Base-by-base conservation (phyloP, 2,888 invertebrate genomes). In the Pecten maximus region DNA sequence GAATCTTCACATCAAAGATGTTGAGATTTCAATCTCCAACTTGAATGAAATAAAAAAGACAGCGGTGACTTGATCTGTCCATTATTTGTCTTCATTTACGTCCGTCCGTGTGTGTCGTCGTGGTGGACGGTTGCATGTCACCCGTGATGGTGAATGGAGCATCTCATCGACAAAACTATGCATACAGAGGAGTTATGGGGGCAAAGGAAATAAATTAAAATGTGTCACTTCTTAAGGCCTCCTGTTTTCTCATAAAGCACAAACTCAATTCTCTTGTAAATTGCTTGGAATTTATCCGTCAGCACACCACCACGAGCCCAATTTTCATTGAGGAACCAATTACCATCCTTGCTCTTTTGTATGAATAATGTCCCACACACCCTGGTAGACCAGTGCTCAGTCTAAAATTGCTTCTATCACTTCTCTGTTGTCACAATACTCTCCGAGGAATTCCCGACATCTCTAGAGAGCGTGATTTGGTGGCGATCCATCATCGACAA, bases 161-260 rank as follows among this genome's bases (percentile, higher is more conserved):
- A 74, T 74, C 35, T 28, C 28, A 35, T 74, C 74, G 23, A 74
- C 74, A 74, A 74, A 74, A 74, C 74, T 74, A 74, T 74, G 74
- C 74, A 74, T 74, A 74, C 74, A 35, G 74, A 74, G 35, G 74
- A 74, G 74, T 74, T 74, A 74, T 74, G 35, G 74, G 74, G 74
- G 74, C 74, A 74, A 28, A 35, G 74, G 74, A 93, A 92, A 93
- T 93, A 92, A 93, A 93, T 93, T 92, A 93, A 93, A 92, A 93
- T 91, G 91, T 93, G 93, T 93, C 93, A 92, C 88, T 88, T 60
- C 87, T 88, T 92, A 91, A 93, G 92, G 91, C 93, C 92, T 89
- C 90, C 91, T 92, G 92, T 93, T 93, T 92, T 93, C 93, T 90
- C 90, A 91, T 92, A 92, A 91, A 92, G 93, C 92, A 92, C 93